Conservation (phyloP, 2,888 invertebrate species). For the Apamea anceps region DNA sequence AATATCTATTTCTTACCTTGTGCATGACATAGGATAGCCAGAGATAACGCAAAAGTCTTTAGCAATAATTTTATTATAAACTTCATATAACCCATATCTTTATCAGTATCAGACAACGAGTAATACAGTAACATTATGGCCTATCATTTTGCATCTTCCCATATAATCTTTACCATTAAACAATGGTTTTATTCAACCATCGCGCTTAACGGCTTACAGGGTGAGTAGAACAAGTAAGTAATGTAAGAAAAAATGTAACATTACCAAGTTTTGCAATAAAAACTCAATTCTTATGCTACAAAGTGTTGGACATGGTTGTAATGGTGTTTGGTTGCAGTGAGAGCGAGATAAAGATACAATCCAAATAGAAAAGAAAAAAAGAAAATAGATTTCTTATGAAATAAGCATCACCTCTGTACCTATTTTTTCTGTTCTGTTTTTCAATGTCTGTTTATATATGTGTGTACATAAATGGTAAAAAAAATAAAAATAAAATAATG, state of each 20-base stretch:
- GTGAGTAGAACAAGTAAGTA: constrained; percentile 52
- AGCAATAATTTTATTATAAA: constrained; percentile 4
- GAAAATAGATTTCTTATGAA: too few species aligned
- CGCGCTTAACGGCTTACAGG: constrained; percentile 26
- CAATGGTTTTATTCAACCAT: constrained; percentile 49
- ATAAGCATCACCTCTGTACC: too few species aligned
- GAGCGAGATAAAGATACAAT: constrained; percentile 33
- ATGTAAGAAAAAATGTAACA: constrained; percentile 69
- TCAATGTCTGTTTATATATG: too few species aligned
- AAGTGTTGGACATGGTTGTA: constrained; percentile 73
- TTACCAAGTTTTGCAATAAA: constrained; percentile 76
- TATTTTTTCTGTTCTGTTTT: too few species aligned
- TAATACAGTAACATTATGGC: constrained; percentile 35
- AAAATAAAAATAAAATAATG: neutral
- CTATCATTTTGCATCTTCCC: constrained; percentile 28
- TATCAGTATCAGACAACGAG: constrained; percentile 5
- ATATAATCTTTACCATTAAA: constrained; percentile 36
- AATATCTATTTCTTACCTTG: neutral
- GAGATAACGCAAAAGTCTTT: neutral
- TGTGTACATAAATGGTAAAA: too few species aligned
- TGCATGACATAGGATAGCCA: neutral
- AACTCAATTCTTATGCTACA: constrained; percentile 76
- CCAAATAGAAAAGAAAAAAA: too few species aligned
- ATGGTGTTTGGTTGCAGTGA: constrained; percentile 48
- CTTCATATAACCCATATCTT: neutral